phyloP scores from a whole-genome alignment of 2,888 invertebrate genomes.

The Apomyelois bistriatella region DNA sequence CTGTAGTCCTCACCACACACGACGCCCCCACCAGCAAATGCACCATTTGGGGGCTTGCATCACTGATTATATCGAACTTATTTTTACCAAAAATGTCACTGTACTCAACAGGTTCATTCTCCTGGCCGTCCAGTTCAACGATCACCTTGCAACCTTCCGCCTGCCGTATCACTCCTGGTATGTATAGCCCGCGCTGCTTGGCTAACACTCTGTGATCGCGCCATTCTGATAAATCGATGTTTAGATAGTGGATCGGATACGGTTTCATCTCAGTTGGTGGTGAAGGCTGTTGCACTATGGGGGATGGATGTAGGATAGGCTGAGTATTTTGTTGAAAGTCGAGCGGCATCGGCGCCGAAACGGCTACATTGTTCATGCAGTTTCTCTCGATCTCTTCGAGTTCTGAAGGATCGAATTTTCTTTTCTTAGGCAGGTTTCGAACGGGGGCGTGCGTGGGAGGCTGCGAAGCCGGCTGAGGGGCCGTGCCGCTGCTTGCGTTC shows the following conservation, averaged over 20 bases:
- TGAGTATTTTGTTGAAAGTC: conserved; percentile 54
- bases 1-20: conserved; percentile 88
- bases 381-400: conserved; percentile 84
- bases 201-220: conserved; percentile 95
- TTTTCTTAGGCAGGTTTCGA: conserved; percentile 94
- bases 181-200: conserved; percentile 88
- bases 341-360: conserved; percentile 40
- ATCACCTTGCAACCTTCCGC: conserved; percentile 85
- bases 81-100: conserved; percentile 88
- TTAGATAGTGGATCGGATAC: conserved; percentile 71
- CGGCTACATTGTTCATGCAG: conserved; percentile 65
- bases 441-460: conserved; percentile 79
- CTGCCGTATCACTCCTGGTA: conserved; percentile 92
- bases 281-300: conserved; percentile 69
- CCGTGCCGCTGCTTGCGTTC: conserved; percentile 53
- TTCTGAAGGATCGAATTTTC: conserved; percentile 91
- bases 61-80: conserved; percentile 93
- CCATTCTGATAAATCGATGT: conserved; percentile 95
- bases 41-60: conserved; percentile 92
- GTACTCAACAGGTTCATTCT: conserved; percentile 84
- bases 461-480: conserved; percentile 47
- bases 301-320: conserved; percentile 57
- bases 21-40: conserved; percentile 89
- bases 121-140: conserved; percentile 90
- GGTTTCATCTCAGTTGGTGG: conserved; percentile 79